These are phyloP conservation scores for Aplysia californica DNA, from an alignment of 1,140 invertebrate species.

Conservation along the genomic window DNA sequence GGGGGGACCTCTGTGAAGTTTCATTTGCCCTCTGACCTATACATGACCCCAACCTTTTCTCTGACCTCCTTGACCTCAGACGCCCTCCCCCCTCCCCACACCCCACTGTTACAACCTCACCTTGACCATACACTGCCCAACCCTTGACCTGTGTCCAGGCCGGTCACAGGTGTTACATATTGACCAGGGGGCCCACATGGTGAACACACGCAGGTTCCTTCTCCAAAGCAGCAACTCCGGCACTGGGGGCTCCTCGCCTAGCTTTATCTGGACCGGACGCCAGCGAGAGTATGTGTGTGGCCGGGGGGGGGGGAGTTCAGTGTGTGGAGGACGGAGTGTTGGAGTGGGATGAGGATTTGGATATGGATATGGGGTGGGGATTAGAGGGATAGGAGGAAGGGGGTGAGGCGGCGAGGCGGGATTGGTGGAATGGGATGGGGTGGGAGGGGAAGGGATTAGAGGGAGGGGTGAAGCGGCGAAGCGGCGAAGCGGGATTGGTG, in stretches of 20 bases:
- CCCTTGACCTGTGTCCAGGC: constrained; percentile 44
- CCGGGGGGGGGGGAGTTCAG: neutral
- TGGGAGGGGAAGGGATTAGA: neutral
- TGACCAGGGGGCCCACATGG: constrained; percentile 73
- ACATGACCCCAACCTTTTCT: too few relatives aligned
- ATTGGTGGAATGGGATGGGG: neutral
- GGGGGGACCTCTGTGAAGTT: too few relatives aligned
- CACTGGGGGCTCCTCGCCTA: neutral
- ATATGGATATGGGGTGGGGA: neutral
- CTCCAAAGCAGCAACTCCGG: neutral
- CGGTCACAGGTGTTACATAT: constrained; percentile 72
- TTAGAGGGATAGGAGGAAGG: neutral
- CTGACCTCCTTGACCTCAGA: too few relatives aligned
- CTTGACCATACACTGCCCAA: constrained; percentile 40
- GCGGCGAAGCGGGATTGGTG: neutral
- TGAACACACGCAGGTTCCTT: constrained; percentile 47
- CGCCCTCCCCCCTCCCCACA: too few relatives aligned
- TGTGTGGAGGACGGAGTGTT: neutral
- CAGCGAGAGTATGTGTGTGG: neutral
- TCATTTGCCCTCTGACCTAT: too few relatives aligned
- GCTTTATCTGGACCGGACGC: neutral
- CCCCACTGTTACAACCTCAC: too few relatives aligned
- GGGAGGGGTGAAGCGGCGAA: neutral
- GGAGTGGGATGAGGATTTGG: neutral
- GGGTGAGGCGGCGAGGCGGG: neutral